Base-by-base conservation (phyloP, 2,888 invertebrate genomes). In the Drosophila mimetica region DNA sequence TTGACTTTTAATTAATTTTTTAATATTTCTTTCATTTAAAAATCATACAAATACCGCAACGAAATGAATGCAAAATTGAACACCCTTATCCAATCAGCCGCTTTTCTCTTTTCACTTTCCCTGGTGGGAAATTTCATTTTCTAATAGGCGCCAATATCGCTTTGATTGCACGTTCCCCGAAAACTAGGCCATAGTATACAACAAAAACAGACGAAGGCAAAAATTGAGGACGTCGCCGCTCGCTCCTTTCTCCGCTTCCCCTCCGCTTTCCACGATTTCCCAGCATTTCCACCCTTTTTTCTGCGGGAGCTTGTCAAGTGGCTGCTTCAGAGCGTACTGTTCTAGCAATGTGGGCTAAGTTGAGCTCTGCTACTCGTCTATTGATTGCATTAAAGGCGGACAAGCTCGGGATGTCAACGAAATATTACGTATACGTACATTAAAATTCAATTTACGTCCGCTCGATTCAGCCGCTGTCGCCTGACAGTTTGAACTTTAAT, bases 401-500 rank as follows among this genome's bases (percentile, higher is more conserved):
- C 55, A 39, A 46, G 18, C 46, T 37, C 36, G 58, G 46, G 41
- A 50, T 47, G 44, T 32, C 54, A 41, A 51, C 42, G 18, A 46
- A 53, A 66, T 51, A 74, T 74, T 71, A 65, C 65, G 70, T 66
- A 72, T 75, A 76, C 63, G 63, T 57, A 72, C 75, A 84, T 84
- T 84, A 75, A 74, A 84, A 81, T 82, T 81, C 82, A 84, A 81
- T 81, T 84, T 79, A 67, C 72, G 79, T 76, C 58, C 63, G 55
- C 36, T 37, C 61, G 37, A 57, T 39, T 58, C 41, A 8, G 44
- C 36, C 20, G 44, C 57, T 25, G 44, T 36, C 16, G 44, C 9
- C 55, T 76, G 82, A 79, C 77, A 73, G 76, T 75, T 74, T 77
- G 77, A 74, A 74, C 77, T 84, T 84, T 82, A 82, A 82, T 82